Percentiles rank a stretch among this genome's conserved stretches.
Conservation (phyloP, 2,888 invertebrate species). For the Halocaridina rubra region DNA sequence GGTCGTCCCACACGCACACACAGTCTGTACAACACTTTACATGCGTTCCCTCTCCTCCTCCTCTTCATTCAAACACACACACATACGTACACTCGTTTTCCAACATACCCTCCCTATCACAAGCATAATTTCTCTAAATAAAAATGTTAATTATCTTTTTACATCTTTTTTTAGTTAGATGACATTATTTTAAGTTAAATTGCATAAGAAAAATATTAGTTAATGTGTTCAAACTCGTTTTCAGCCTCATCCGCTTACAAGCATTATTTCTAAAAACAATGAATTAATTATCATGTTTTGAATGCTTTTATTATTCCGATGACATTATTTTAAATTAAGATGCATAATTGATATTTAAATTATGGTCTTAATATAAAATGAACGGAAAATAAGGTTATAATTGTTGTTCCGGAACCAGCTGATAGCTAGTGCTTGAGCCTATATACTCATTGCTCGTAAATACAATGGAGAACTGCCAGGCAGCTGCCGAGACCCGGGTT, state of each 20-base stretch:
- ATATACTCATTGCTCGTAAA: no score
- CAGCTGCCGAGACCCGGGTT: no score
- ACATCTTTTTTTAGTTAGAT: no score
- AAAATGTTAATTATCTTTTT: no score
- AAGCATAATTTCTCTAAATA: no score
- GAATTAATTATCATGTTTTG: background rate
- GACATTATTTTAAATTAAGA: background rate
- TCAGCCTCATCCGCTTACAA: background rate
- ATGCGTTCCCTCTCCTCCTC: slow-evolving; percentile 1
- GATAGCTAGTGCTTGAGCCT: slow-evolving; percentile 42
- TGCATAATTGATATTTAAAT: background rate
- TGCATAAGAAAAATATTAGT: no score
- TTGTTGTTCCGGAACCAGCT: slow-evolving; percentile 29
- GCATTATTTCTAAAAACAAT: background rate
- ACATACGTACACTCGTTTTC: background rate
- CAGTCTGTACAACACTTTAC: slow-evolving; percentile 8
- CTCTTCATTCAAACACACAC: slow-evolving; percentile 30
- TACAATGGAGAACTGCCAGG: no score
- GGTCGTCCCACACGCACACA: no score
- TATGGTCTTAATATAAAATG: background rate
- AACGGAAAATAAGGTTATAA: no score
- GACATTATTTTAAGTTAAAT: no score
- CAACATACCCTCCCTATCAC: background rate
- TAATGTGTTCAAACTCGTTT: no score
- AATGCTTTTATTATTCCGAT: background rate